Base-by-base conservation (phyloP, 2,888 invertebrate species). In the Lydus trimaculatus region DNA sequence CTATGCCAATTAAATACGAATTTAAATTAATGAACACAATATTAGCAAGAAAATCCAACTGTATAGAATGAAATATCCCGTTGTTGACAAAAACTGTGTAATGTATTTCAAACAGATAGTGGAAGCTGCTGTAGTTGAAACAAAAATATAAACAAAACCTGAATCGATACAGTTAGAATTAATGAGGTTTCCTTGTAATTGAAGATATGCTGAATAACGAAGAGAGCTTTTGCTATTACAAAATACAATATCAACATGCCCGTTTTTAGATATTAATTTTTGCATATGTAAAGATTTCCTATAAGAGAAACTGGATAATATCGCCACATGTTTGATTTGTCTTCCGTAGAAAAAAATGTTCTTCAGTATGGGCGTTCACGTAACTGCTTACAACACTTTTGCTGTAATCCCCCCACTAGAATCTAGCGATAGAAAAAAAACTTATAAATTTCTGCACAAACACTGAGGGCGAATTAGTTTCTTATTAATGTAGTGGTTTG, bases 311-410 rank as follows among this genome's bases (percentile, higher is more conserved):
- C 28, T n/a, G 4, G 28, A 28, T 28, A 28, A 28, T 43, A 6
- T 43, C 43, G 1, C 48, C 48, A 52, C 11, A 3, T 52, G 9
- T 52, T 52, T 8, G 23, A 23, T 52, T 52, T 52, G 20, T 23
- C 48, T 23, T 52, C 48, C 48, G 23, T 20, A 52, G 11, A 5
- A 8, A 0, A 23, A 52, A 52, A 23, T n/a, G n/a, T 4, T 52
- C 43, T 43, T 52, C 20, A 20, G 23, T 52, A 52, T 20, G 48
- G 48, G 48, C 48, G 48, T 52, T 52, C 48, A 52, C 48, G 48
- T 52, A 52, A 52, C 48, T n/a, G 17, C 8, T 52, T 52, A 23
- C 48, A 23, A 52, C 48, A 52, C n/a, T 52, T 52, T 52, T 23
- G 11, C 48, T 11, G 48, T 52, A 52, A 52, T 23, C 23, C 23